Percentiles rank a stretch among this genome's conserved stretches.
These are phyloP conservation scores for Tanaodytes sp. DNA, from an alignment of 2,888 invertebrate species.

Conservation along the genomic window DNA sequence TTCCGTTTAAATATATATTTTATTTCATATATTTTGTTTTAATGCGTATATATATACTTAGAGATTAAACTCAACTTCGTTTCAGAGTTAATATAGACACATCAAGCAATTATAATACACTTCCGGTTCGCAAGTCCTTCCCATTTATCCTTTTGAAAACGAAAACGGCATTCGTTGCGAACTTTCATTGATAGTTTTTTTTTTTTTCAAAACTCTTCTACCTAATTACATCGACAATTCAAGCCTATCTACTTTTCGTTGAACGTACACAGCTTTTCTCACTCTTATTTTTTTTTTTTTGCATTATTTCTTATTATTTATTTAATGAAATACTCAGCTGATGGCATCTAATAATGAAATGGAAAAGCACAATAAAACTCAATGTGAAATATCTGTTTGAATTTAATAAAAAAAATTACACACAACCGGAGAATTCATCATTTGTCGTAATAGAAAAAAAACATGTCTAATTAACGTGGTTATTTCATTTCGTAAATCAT, in stretches of 20 bases:
- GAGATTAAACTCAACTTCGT: too few species aligned
- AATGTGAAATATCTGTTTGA: conserved; percentile 24
- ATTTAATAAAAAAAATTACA: conserved; percentile 38
- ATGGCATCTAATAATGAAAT: conserved; percentile 12
- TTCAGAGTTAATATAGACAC: conserved; percentile 28
- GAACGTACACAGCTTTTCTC: conserved; percentile 68
- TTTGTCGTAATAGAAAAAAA: conserved; percentile 4
- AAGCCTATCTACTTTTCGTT: conserved; percentile 63
- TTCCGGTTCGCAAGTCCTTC: neutral
- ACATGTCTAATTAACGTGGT: conserved; percentile 36
- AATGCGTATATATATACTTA: too few species aligned
- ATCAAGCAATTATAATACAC: conserved; percentile 23
- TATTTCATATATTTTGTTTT: too few species aligned
- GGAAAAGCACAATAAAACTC: conserved; percentile 30
- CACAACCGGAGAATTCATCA: conserved; percentile 25
- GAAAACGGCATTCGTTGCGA: too few species aligned
- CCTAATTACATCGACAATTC: conserved; percentile 41
- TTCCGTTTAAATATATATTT: too few species aligned
- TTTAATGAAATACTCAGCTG: neutral
- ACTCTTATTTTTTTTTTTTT: conserved; percentile 57
- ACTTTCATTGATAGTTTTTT: too few species aligned
- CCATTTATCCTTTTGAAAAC: too few species aligned
- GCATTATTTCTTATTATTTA: neutral
- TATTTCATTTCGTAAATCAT: conserved; percentile 38
- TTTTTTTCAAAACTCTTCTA: conserved; percentile 34